Evolutionary conservation across 2,113 vertebrate species (phyloP).

Genomic region (Pterocles burchelli): DNA sequence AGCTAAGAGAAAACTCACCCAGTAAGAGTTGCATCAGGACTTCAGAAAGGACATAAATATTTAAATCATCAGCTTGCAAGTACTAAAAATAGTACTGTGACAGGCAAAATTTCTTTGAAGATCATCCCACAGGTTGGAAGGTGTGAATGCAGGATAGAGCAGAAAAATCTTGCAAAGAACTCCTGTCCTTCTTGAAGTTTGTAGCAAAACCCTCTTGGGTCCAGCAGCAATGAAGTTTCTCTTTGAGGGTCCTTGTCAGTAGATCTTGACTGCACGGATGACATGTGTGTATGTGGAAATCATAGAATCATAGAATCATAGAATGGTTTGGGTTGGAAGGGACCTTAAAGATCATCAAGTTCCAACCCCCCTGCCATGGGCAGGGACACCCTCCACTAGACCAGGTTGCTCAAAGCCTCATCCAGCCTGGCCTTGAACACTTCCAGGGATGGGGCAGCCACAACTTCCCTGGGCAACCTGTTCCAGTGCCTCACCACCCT

Average conservation of each 20-base stretch:
- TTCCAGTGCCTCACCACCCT: too few species aligned
- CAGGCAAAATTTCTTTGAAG: background rate
- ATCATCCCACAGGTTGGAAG: background rate
- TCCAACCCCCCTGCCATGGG: too few species aligned
- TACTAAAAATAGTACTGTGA: background rate
- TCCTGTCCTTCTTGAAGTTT: background rate
- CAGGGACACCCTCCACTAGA: too few species aligned
- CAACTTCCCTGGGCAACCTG: too few species aligned
- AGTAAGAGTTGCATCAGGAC: background rate
- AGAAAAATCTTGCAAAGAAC: background rate
- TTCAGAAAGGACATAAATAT: background rate
- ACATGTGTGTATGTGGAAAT: rapidly evolving
- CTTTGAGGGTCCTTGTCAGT: background rate
- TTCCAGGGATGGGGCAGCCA: too few species aligned
- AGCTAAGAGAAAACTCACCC: background rate
- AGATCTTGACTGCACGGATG: background rate
- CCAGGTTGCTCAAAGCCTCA: too few species aligned
- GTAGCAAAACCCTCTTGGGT: background rate
- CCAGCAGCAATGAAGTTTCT: background rate
- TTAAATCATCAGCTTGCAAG: background rate
- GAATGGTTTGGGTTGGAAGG: too few species aligned
- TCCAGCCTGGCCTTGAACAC: too few species aligned
- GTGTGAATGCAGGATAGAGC: background rate
- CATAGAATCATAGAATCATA: too few species aligned
- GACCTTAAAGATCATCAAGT: too few species aligned